Conservation (phyloP, 2,113 vertebrate genomes). For the Nothobranchius kuhntae region DNA sequence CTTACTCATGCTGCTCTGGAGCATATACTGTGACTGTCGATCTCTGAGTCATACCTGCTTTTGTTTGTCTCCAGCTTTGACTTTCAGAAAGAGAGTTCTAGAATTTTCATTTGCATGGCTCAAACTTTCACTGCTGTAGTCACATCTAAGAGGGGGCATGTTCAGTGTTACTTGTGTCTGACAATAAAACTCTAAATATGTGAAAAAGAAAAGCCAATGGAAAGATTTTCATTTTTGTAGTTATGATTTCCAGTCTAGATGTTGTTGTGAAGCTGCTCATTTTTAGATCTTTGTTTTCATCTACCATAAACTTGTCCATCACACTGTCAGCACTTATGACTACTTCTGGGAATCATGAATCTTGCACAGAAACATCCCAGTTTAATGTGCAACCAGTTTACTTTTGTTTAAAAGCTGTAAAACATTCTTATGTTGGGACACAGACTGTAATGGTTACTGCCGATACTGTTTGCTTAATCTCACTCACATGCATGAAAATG, state of each 20-base stretch:
- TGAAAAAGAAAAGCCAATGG: not conserved
- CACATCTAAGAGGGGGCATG: not conserved
- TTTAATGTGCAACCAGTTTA: not conserved
- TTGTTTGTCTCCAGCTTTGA: conserved; percentile 35
- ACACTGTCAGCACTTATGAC: conserved; percentile 38
- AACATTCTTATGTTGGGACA: not conserved
- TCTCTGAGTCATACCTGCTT: conserved; percentile 57
- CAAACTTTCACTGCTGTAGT: not conserved
- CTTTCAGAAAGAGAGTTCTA: conserved; percentile 37
- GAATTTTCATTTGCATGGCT: not conserved
- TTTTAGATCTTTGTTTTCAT: conserved; percentile 32
- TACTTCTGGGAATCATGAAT: conserved; percentile 34
- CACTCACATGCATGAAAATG: not conserved
- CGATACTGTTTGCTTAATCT: not conserved
- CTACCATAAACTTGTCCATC: conserved; percentile 39
- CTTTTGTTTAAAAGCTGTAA: conserved; percentile 1
- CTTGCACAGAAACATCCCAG: conserved; percentile 12
- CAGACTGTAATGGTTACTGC: not conserved
- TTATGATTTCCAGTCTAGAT: not conserved
- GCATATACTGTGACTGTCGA: conserved; percentile 53
- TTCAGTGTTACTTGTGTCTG: not conserved
- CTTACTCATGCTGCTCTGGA: conserved; percentile 67
- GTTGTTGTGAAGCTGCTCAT: conserved; percentile 11
- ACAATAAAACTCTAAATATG: not conserved
- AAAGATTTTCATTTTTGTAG: not conserved